Base-by-base conservation (phyloP, 1,140 invertebrate species). In the Spodoptera litura region DNA sequence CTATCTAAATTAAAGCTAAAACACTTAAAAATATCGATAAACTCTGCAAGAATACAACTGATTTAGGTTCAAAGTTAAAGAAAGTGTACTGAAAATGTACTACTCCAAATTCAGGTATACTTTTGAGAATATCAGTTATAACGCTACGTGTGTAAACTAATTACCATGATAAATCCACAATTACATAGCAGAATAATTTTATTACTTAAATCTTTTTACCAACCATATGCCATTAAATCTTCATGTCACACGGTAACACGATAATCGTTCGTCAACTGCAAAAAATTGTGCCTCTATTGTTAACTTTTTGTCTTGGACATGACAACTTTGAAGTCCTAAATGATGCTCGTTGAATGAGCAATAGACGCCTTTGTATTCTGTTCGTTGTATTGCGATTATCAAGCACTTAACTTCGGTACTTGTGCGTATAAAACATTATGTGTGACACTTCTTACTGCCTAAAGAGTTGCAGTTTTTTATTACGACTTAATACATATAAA, bases 271-370 rank as follows among this genome's bases (percentile, higher is more conserved):
- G 53, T 72, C 31, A 72, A 15, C 9, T n/a, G 35, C n/a, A 53
- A 72, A 70, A 71, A 72, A 72, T 5, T 38, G 31, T 72, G 56
- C 15, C 38, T 44, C 58, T 6, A 72, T 55, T 72, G 70, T 72
- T 15, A 71, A 56, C n/a, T 58, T 55, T 72, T 72, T 72, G 53
- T 72, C 31, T 72, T 55, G 53, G 31, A 38, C 52, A 56, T 55
- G 68, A 71, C 52, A 56, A 35, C 51, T 58, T 44, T 72, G 53
- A 72, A 72, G 70, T 53, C 12, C 66, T 53, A 53, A 70, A 70
- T 52, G 66, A 70, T 52, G 20, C 20, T 52, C 25, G 13, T 25
- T 11, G 62, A 66, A 66, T 66, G 62, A 66, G 62, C 62, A 44
- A 64, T 44, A 15, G 61, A 38, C 20, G 20, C 15, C n/a, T 66